Conservation (phyloP, 30 jellyfish, hydroid and myxozoan genomes). For the Aurelia coerulea region DNA sequence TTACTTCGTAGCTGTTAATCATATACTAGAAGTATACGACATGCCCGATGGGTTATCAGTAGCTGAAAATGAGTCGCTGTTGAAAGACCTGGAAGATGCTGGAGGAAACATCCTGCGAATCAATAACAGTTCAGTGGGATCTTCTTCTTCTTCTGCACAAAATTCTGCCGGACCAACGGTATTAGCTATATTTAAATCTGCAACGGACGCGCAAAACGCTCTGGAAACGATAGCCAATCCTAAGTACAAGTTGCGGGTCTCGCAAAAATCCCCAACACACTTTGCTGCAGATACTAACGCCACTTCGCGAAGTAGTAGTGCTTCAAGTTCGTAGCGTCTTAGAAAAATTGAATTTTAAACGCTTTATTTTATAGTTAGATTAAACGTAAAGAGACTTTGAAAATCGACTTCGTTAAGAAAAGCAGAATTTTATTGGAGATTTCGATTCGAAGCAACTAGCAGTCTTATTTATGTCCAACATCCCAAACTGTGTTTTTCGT, state of each 20-base stretch:
- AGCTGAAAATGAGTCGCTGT: slow-evolving; percentile 74
- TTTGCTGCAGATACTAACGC: slow-evolving; percentile 66
- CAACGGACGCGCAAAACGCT: slow-evolving; percentile 92
- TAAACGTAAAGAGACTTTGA: slow-evolving; percentile 24
- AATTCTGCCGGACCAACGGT: slow-evolving; percentile 80
- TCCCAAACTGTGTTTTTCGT: slow-evolving; percentile 1
- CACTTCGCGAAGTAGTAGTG: slow-evolving; percentile 53
- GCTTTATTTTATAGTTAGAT: slow-evolving; percentile 62
- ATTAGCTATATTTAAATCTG: slow-evolving; percentile 88
- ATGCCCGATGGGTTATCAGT: slow-evolving; percentile 80
- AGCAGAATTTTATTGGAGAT: slow-evolving; percentile 63
- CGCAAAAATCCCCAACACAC: slow-evolving; percentile 97
- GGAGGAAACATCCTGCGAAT: slow-evolving; percentile 88
- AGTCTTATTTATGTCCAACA: slow-evolving; percentile 27
- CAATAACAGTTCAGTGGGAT: slow-evolving; percentile 80
- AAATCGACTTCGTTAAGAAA: slow-evolving; percentile 43
- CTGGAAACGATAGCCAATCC: slow-evolving; percentile 87
- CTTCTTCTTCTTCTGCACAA: slow-evolving; percentile 42
- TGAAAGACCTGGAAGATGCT: slow-evolving; percentile 74
- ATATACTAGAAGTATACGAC: slow-evolving; percentile 87
- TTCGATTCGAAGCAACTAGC: slow-evolving; percentile 34
- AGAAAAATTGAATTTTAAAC: slow-evolving; percentile 44
- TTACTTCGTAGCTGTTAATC: slow-evolving; percentile 79
- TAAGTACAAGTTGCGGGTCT: slow-evolving; percentile 87
- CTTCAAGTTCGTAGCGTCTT: slow-evolving; percentile 76